phyloP scores from a whole-genome alignment of 2,797 vertebrate genomes.

The Molossus molossus region DNA sequence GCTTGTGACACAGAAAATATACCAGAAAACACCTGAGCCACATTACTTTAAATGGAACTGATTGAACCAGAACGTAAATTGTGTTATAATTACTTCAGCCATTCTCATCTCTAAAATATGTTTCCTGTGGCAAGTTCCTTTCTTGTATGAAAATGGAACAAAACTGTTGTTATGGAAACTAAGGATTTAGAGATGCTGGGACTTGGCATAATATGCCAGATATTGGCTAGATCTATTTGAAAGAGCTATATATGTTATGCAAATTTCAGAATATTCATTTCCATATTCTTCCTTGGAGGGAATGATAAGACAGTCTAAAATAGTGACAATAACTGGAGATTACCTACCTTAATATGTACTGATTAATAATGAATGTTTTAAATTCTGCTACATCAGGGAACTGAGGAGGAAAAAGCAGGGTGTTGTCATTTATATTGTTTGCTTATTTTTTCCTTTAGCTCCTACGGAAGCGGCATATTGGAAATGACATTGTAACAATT shows the following conservation, averaged over 20 bases:
- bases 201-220: constrained; percentile 57
- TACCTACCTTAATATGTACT: constrained; percentile 3
- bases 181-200: constrained; percentile 29
- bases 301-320: constrained; percentile 59
- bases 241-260: constrained; percentile 57
- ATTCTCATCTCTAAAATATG: constrained; percentile 74
- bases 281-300: constrained; percentile 48
- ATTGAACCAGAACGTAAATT: constrained; percentile 69
- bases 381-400: not conserved
- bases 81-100: constrained; percentile 72
- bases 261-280: constrained; percentile 63
- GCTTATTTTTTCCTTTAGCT: constrained; percentile 89
- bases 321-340: not conserved
- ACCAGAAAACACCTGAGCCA: constrained; percentile 47
- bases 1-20: constrained; percentile 60
- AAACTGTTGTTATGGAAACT: constrained; percentile 84
- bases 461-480: constrained; percentile 98
- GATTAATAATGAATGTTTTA: constrained; percentile 57
- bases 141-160: constrained; percentile 74
- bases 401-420: not conserved
- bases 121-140: constrained; percentile 66
- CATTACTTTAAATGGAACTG: constrained; percentile 54
- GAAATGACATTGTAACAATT: constrained; percentile 99
- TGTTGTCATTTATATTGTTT: not conserved
- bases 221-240: constrained; percentile 67